Conservation (phyloP, 2,797 vertebrate species). For the Urocyon cinereoargenteus region DNA sequence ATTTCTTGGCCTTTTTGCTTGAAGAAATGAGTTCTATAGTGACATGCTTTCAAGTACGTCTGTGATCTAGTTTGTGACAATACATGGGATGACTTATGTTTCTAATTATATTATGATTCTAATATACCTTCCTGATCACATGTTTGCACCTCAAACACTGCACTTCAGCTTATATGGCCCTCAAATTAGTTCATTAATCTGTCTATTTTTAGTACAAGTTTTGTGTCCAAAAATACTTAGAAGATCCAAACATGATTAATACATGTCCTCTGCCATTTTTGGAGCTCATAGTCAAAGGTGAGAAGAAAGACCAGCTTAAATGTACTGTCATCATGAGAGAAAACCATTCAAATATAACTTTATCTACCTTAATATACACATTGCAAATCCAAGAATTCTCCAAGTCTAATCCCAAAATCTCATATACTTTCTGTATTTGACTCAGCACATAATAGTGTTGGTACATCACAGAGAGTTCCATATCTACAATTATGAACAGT, state of each 20-base stretch:
- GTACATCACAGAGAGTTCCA: background rate
- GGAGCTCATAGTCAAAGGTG: background rate
- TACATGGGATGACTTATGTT: background rate
- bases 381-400: background rate
- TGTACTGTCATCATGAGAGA: background rate
- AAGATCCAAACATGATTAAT: constrained; percentile 2
- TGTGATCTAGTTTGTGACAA: background rate
- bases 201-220: background rate
- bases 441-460: background rate
- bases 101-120: background rate
- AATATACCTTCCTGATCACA: background rate
- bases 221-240: background rate
- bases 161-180: background rate
- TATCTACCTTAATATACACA: background rate
- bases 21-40: background rate
- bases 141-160: background rate
- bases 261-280: background rate
- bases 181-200: constrained; percentile 20
- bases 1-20: background rate
- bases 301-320: background rate
- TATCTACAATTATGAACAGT: background rate
- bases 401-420: background rate
- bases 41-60: background rate
- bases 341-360: background rate
- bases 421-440: background rate